phyloP scores from a whole-genome alignment of 2,113 vertebrate genomes.

The Tichodroma muraria region DNA sequence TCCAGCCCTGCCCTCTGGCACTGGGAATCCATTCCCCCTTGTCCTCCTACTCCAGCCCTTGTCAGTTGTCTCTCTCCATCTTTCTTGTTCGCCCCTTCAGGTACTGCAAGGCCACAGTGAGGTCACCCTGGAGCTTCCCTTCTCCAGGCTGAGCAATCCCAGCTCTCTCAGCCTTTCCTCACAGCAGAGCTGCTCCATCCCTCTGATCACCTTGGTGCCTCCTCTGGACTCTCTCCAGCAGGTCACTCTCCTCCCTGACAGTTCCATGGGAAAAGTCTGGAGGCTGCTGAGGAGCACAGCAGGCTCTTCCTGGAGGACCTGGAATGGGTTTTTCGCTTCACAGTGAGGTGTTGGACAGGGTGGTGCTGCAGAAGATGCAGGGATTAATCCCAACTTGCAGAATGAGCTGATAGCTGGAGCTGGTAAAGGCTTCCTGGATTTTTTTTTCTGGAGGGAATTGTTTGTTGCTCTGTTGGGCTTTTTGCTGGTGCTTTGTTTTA shows the following conservation, averaged over 20 bases:
- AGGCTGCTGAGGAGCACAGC: background rate
- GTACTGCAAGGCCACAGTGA: background rate
- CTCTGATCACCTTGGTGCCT: background rate
- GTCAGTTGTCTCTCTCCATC: background rate
- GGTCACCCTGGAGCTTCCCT: background rate
- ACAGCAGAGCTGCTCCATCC: background rate
- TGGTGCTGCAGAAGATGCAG: background rate
- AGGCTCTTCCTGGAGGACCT: background rate
- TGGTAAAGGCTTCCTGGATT: background rate
- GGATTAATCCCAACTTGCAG: background rate
- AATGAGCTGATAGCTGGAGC: background rate
- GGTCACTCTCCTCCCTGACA: background rate
- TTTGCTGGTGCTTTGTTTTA: background rate
- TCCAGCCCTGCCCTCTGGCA: background rate
- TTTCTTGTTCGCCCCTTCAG: background rate
- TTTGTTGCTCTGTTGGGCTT: background rate
- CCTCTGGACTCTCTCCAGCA: background rate
- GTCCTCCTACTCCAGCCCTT: no score
- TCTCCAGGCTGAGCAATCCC: background rate
- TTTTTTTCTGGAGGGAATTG: no score
- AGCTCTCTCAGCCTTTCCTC: no score
- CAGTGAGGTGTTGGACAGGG: background rate
- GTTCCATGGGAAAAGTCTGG: background rate
- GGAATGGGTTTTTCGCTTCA: background rate
- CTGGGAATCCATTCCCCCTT: background rate